Evolutionary conservation across 2,888 invertebrate species (phyloP).

Genomic region (Molorchus minor): DNA sequence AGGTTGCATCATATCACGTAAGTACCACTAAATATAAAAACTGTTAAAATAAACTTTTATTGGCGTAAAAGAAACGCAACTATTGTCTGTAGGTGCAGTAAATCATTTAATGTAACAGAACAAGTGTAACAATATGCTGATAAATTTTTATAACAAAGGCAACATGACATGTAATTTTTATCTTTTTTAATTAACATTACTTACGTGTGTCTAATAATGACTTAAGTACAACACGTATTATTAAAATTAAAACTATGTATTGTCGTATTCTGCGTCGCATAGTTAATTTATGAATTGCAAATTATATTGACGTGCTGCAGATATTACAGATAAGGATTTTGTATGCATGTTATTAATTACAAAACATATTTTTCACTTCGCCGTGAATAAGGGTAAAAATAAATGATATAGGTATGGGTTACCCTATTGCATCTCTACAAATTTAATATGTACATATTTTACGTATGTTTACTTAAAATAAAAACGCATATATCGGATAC

Average conservation of each 20-base stretch:
- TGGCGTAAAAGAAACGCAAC: no score
- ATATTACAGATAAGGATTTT: slow-evolving; percentile 30
- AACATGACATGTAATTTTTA: slow-evolving; percentile 37
- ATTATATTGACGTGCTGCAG: slow-evolving; percentile 37
- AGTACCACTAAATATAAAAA: no score
- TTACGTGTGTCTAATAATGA: slow-evolving; percentile 34
- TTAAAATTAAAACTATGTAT: slow-evolving; percentile 35
- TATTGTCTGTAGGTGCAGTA: no score
- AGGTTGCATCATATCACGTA: background rate
- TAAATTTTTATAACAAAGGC: slow-evolving; percentile 8
- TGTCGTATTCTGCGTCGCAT: slow-evolving; percentile 33
- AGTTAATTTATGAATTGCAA: slow-evolving; percentile 38
- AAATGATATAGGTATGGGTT: background rate
- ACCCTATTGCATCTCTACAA: no score
- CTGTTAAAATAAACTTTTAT: no score
- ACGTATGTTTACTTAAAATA: no score
- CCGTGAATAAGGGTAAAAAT: background rate
- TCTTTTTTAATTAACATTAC: slow-evolving; percentile 32
- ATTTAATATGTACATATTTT: no score
- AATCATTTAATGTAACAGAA: no score
- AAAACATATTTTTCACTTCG: slow-evolving; percentile 29
- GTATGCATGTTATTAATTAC: slow-evolving; percentile 33
- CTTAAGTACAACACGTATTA: slow-evolving; percentile 36
- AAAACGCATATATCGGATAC: no score
- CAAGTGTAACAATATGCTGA: background rate